Evolutionary conservation across 2,113 vertebrate species (phyloP), one percentile per base, ranked within the genome.

Genomic region (Paradisaea rubra): DNA sequence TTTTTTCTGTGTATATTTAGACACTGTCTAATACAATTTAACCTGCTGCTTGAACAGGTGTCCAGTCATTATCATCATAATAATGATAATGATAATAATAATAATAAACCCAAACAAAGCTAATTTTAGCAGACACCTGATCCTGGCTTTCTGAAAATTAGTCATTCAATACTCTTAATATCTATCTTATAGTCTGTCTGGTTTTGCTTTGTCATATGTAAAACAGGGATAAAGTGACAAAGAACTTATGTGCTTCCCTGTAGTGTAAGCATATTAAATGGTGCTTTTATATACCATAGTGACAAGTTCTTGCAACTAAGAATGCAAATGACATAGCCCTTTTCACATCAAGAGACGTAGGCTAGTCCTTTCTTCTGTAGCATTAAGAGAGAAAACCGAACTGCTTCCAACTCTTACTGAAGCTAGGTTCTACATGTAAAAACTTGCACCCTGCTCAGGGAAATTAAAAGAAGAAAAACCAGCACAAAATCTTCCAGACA

Each of bases 111-210:
- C n/a, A 91, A 96, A 84, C 56, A 95, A 83, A 64, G 15, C 56
- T 92, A 83, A 95, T 95, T 90, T 94, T 93, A 93, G 65, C 47
- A 88, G 79, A 56, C 90, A 93, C 64, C 88, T 86, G 88, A 96
- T 81, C 72, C 44, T 6, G 1, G 16, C 24, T 88, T 83, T 81
- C 53, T 81, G 64, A 81, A 93, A 90, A 90, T 90, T 70, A 88
- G 31, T 81, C 30, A 81, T 86, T 90, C 68, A 24, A 86, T 78
- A 86, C 65, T 63, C 53, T 73, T 70, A 78, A 71, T 88, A 74
- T 44, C 52, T 86, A 59, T 22, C 2, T 9, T 93, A 35, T 19
- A 81, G 47, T 66, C 71, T 77, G 54, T 33, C 71, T 86, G 19
- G 2, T 83, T 92, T 91, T 70, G 22, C 18, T 89, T 88, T 85